Conservation (phyloP, 2,797 vertebrate species). For the Cynodonichthys magdalenae region DNA sequence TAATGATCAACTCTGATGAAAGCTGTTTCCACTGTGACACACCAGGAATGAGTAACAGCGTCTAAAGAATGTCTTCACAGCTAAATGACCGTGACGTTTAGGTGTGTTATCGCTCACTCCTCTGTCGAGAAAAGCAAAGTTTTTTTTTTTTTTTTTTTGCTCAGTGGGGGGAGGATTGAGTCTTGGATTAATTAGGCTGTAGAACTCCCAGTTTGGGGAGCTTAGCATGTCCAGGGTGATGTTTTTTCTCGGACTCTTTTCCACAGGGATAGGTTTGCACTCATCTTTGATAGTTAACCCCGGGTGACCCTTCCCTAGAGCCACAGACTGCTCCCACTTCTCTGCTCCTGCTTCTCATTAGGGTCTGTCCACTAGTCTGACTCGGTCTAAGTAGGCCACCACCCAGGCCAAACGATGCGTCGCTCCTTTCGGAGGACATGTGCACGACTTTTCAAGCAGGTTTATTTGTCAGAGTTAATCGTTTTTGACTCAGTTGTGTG, state of each 20-base stretch:
- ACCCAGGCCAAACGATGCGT: conserved; percentile 49
- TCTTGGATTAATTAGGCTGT: conserved; percentile 85
- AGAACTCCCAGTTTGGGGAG: conserved; percentile 81
- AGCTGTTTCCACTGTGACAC: conserved; percentile 21
- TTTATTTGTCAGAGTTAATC: conserved; percentile 23
- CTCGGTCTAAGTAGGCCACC: conserved; percentile 55
- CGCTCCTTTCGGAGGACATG: conserved; percentile 20
- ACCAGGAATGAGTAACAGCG: conserved; percentile 21
- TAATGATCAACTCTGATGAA: conserved; percentile 15
- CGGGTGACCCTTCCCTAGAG: conserved; percentile 76
- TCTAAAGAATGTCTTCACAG: conserved; percentile 11
- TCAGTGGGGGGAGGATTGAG: conserved; percentile 53
- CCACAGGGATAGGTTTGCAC: conserved; percentile 86
- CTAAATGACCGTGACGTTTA: conserved; percentile 42
- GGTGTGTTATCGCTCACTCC: conserved; percentile 55
- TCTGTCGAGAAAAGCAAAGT: conserved; percentile 40
- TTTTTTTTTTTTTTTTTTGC: conserved; percentile 9
- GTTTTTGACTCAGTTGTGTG: not conserved
- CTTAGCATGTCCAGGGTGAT: conserved; percentile 79
- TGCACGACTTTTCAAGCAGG: conserved; percentile 5
- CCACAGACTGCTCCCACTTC: conserved; percentile 76
- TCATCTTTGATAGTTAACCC: conserved; percentile 88
- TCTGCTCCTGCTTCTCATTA: conserved; percentile 84
- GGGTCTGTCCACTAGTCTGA: conserved; percentile 69
- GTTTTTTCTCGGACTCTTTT: conserved; percentile 82